Conservation (phyloP, 1,140 invertebrate genomes). For the Drosophila rhopaloa region DNA sequence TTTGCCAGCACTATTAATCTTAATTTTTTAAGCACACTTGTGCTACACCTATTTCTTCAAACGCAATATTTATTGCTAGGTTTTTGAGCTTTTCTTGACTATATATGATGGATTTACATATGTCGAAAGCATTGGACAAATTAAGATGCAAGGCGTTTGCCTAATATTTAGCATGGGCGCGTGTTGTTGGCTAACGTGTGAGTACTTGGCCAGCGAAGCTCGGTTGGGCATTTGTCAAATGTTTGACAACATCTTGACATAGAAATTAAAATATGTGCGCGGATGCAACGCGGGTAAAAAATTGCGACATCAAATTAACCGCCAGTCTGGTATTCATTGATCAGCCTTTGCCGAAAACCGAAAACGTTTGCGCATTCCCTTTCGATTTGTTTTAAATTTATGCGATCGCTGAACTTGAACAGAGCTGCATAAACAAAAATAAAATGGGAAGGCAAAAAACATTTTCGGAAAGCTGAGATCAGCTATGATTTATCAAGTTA, state of each 20-base stretch:
- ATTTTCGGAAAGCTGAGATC: conserved; percentile 52
- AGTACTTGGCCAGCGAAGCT: conserved; percentile 28
- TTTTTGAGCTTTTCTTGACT: conserved; percentile 63
- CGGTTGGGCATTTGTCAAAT: conserved; percentile 45
- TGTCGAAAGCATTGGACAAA: conserved; percentile 72
- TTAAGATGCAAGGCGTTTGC: conserved; percentile 61
- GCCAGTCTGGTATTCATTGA: conserved; percentile 37
- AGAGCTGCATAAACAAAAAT: conserved; percentile 39
- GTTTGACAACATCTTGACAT: conserved; percentile 45
- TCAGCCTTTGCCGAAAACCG: conserved; percentile 18
- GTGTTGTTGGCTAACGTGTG: conserved; percentile 39
- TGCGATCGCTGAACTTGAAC: conserved; percentile 62
- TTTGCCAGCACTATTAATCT: background rate
- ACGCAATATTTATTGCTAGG: conserved; percentile 45
- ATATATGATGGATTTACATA: conserved; percentile 73
- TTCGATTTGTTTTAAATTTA: conserved; percentile 59
- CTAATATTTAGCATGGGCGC: conserved; percentile 48
- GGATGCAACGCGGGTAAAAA: conserved; percentile 22
- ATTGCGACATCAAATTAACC: conserved; percentile 53
- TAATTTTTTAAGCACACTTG: background rate
- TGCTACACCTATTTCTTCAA: conserved; percentile 2
- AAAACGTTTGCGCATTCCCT: background rate
- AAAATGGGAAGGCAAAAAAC: conserved; percentile 50
- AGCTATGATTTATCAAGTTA: conserved; percentile 66
- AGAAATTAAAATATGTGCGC: conserved; percentile 42